phyloP scores from a whole-genome alignment of 1,140 invertebrate genomes.

The Bombus superbus region DNA sequence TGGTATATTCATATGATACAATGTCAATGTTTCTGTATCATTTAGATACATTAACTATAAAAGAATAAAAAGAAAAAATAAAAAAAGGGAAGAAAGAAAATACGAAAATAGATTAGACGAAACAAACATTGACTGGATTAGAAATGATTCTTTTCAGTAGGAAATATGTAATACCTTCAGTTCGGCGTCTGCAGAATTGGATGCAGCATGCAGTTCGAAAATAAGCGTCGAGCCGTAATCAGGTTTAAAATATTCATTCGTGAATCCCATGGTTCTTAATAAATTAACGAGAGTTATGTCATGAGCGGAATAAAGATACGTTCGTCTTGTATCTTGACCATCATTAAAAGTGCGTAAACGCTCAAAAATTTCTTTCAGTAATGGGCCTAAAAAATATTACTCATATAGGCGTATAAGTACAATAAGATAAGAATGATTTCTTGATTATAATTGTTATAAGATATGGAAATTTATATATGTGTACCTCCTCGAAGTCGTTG shows the following conservation, averaged over 20 bases:
- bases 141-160: not conserved
- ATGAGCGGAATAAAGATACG: slow-evolving; percentile 88
- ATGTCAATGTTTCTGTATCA: slow-evolving; percentile 55
- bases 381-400: slow-evolving; percentile 71
- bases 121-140: not conserved
- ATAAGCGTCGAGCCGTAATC: slow-evolving; percentile 88
- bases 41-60: slow-evolving; percentile 70
- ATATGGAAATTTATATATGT: not conserved
- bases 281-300: slow-evolving; percentile 89
- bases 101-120: not conserved
- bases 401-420: not conserved
- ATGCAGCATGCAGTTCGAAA: slow-evolving; percentile 82
- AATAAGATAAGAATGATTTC: not conserved
- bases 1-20: slow-evolving; percentile 77
- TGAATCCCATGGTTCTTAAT: slow-evolving; percentile 87
- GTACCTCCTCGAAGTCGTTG: slow-evolving; percentile 89
- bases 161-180: slow-evolving; percentile 72
- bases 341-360: slow-evolving; percentile 73
- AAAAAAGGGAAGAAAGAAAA: slow-evolving; percentile 17
- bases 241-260: slow-evolving; percentile 85
- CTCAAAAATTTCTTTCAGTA: slow-evolving; percentile 79
- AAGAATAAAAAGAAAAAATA: not conserved
- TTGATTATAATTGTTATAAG: not conserved
- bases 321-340: slow-evolving; percentile 78
- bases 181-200: slow-evolving; percentile 67